Evolutionary conservation across 2,888 invertebrate species (phyloP), one percentile per base, ranked within the genome.

Genomic region (Lasius fuliginosus): DNA sequence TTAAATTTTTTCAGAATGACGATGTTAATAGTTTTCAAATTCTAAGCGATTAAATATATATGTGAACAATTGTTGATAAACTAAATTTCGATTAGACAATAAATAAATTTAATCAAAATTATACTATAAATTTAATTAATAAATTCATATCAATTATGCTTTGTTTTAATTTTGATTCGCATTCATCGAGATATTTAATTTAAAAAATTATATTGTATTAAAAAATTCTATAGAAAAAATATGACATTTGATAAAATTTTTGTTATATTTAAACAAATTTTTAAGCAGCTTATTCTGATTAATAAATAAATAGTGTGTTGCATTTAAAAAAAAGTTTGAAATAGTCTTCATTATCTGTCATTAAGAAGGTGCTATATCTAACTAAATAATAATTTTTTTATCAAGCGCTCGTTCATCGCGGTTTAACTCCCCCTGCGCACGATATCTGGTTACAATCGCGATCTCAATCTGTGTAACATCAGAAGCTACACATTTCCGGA

Each of bases 401-500:
- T 64, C 33, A 46, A 33, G 11, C 8, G 4, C 1, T 18, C 36
- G 23, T 56, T 46, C 40, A 33, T 27, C 15, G 12, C 18, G 23
- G 1, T 46, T 30, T 18, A 6, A 23, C 6, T 49, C 8, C 5
- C 30, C 15, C 36, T 3, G 4, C 30, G n/a, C 27, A 18, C 15
- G 27, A 42, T 5, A 42, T 71, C 33, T 33, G 30, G 27, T 68
- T 68, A 11, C 12, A 18, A 46, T 71, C 46, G 69, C 23, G 23
- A 71, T 6, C 42, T 18, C 33, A 60, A 71, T 58, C 58, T 68
- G 15, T 18, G 53, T 5, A 18, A 15, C 40, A n/a, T 6, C 30
- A n/a, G 40, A 23, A 67, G 9, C 42, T 46, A 58, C 23, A 79
- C 27, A 71, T 71, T 27, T 56, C 46, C 71, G 11, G 33, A 46